Evolutionary conservation across 2,888 invertebrate genomes (phyloP).

Genomic region (Eumacrocentrus americanus): DNA sequence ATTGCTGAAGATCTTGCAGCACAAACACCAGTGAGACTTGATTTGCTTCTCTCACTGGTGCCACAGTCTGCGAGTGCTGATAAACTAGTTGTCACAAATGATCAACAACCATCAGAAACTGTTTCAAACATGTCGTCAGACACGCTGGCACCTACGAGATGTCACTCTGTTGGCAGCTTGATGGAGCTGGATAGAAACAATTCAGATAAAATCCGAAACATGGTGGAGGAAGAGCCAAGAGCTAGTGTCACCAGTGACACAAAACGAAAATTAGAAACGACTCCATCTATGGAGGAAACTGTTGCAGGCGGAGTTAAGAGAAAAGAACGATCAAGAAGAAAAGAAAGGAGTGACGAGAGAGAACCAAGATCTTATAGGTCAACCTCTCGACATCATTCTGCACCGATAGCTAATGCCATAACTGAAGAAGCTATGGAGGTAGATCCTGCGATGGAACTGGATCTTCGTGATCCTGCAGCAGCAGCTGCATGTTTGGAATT

Average conservation of each 20-base stretch:
- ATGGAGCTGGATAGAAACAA: conserved; percentile 74
- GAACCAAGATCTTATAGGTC: conserved; percentile 48
- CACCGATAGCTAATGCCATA: conserved; percentile 52
- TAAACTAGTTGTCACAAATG: conserved; percentile 73
- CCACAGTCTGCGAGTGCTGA: conserved; percentile 75
- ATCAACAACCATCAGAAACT: conserved; percentile 52
- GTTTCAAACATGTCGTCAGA: conserved; percentile 53
- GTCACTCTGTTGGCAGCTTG: conserved; percentile 75
- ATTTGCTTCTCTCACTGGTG: conserved; percentile 82
- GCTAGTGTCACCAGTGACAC: conserved; percentile 64
- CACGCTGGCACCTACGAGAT: conserved; percentile 60
- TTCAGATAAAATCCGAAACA: conserved; percentile 65
- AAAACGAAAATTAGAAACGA: conserved; percentile 77
- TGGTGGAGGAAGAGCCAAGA: conserved; percentile 48
- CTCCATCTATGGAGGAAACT: conserved; percentile 72
- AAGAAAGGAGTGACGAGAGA: conserved; percentile 49
- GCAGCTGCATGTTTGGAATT: conserved; percentile 62
- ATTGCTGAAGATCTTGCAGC: conserved; percentile 88
- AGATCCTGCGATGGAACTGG: conserved; percentile 41
- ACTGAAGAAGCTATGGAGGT: conserved; percentile 55
- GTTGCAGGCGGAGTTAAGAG: conserved; percentile 60
- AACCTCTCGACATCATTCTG: conserved; percentile 52
- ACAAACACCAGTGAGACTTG: conserved; percentile 87
- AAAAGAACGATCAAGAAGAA: conserved; percentile 68
- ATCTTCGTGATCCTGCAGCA: conserved; percentile 42